Base-by-base conservation (phyloP, 2,888 invertebrate genomes). In the Rhimphoctona megacephalus region DNA sequence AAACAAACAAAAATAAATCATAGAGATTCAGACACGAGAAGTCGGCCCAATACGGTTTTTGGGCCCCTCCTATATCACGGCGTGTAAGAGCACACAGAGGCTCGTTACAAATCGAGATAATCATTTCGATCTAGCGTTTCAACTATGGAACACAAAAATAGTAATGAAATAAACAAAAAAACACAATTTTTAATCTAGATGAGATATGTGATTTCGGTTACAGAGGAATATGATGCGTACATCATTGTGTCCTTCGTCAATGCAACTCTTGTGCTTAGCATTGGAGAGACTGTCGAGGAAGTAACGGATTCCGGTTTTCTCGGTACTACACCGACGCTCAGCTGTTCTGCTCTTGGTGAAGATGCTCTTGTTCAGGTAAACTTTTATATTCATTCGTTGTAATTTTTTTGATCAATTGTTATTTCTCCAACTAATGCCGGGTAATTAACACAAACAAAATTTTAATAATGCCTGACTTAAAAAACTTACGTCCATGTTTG, bases 261-360 rank as follows among this genome's bases (percentile, higher is more conserved):
- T 94, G 99, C 99, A 90, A 99, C 99, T 22, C 96, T 99, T 93
- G 99, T 99, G 89, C 96, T 99, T 92, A 99, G 99, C 91, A 99
- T 99, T 94, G 99, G 99, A 90, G 99, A 99, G 95, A 99, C 99
- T 19, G 99, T 99, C n/a, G 99, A 99, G 95, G 99, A 99, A 97
- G 99, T 99, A 36, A 99, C 99, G 0, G 99, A 99, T 95, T 99
- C 99, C 87, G 99, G 99, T 67, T 99, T 99, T 94, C 95, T 99
- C 92, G 99, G 99, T 85, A 99, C 99, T 0, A 99, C 99, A 0
- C 99, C 99, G 0, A 99, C 99, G 0, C 95, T 99, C n/a, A 98
- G 98, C 88, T 99, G 99, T 95, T 98, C 99, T 14, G 98, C 99
- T 52, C 96, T 99, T 43, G 99, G 99, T 81, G 99, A 98, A 92